A percentile compares a stretch with the other conserved stretches of the same genome.
Evolutionary conservation across 2,797 vertebrate species (phyloP).

Genomic region (Paedocypris micromegethes): DNA sequence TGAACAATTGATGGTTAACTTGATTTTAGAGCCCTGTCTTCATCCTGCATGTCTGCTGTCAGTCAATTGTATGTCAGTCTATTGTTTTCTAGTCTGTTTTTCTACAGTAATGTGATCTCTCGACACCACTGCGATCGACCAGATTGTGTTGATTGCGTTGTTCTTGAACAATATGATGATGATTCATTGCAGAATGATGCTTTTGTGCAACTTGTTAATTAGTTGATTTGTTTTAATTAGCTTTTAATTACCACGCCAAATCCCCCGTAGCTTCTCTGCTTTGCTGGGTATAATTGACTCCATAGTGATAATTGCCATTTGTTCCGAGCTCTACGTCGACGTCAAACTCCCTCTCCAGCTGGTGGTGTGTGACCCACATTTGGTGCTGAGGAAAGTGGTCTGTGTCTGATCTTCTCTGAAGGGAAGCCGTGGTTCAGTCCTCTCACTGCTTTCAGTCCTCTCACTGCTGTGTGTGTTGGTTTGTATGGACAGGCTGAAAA

Average conservation of each 20-base stretch:
- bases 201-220: constrained; percentile 31
- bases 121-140: background rate
- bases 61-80: no score
- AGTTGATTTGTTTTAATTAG: constrained; percentile 32
- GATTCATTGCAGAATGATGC: constrained; percentile 19
- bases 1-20: no score
- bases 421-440: background rate
- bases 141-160: background rate
- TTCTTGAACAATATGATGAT: constrained; percentile 4
- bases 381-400: constrained; percentile 12
- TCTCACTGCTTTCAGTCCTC: background rate
- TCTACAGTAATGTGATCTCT: no score
- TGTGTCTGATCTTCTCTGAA: constrained; percentile 2
- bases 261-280: constrained; percentile 6
- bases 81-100: no score
- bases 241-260: constrained; percentile 20
- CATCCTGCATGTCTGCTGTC: no score
- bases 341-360: constrained; percentile 11
- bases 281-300: constrained; percentile 27
- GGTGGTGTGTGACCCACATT: constrained; percentile 24
- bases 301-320: constrained; percentile 34
- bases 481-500: constrained; percentile 5
- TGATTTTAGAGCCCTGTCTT: no score
- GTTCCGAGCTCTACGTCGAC: constrained; percentile 23
- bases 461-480: constrained; percentile 1